Evolutionary conservation across 2,113 vertebrate genomes (phyloP).

Genomic region (Larimichthys polyactis): DNA sequence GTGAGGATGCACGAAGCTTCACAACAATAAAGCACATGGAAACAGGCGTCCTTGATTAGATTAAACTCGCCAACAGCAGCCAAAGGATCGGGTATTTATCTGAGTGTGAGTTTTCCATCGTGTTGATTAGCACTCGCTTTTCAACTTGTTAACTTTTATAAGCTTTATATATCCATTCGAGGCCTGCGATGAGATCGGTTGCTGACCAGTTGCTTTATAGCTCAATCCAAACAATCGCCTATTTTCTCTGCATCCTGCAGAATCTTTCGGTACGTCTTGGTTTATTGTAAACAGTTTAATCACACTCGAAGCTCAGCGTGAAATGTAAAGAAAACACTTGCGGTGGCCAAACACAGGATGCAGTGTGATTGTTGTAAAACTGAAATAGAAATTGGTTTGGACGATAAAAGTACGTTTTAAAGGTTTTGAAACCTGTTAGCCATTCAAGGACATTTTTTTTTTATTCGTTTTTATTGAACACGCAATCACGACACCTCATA

Average conservation of each 20-base stretch:
- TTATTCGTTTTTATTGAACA: conserved; percentile 65
- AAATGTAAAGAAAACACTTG: conserved; percentile 49
- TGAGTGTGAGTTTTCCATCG: conserved; percentile 56
- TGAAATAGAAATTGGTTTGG: conserved; percentile 60
- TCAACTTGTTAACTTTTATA: conserved; percentile 72
- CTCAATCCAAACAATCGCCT: conserved; percentile 38
- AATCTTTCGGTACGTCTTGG: conserved; percentile 19
- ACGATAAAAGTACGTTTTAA: conserved; percentile 59
- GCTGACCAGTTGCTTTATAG: conserved; percentile 17
- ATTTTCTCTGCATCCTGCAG: conserved; percentile 16
- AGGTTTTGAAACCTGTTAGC: conserved; percentile 62
- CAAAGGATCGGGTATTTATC: conserved; percentile 39
- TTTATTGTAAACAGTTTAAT: conserved; percentile 65
- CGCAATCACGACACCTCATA: conserved; percentile 78
- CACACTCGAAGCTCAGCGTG: conserved; percentile 34
- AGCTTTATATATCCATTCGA: conserved; percentile 34
- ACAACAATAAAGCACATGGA: conserved; percentile 64
- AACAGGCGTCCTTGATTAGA: conserved; percentile 68
- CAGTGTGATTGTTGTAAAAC: conserved; percentile 48
- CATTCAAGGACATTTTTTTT: conserved; percentile 59
- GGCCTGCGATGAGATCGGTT: conserved; percentile 30
- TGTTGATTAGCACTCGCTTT: conserved; percentile 56
- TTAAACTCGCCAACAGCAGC: conserved; percentile 48
- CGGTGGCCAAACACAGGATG: conserved; percentile 62
- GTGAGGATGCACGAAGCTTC: conserved; percentile 60